These are phyloP conservation scores for Hystrix cristata DNA, from an alignment of 2,113 vertebrate species.

Conservation along the genomic window DNA sequence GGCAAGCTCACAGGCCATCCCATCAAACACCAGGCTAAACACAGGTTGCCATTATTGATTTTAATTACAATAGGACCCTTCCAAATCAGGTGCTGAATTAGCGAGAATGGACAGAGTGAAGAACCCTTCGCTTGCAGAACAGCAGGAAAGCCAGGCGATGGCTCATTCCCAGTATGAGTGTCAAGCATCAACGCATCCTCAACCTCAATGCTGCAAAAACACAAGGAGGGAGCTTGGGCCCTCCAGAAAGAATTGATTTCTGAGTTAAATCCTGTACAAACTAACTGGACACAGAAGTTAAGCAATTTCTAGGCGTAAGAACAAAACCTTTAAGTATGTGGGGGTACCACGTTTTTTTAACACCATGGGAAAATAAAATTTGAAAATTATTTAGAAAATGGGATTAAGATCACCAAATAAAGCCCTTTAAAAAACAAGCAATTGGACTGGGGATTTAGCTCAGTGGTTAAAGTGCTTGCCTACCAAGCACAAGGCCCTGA, in stretches of 20 bases:
- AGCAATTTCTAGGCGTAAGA: not conserved
- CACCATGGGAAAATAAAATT: not conserved
- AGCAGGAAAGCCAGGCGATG: not conserved
- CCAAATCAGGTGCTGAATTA: not conserved
- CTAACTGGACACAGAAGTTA: not conserved
- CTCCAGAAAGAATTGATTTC: not conserved
- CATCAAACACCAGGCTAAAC: not conserved
- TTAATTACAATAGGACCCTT: not conserved
- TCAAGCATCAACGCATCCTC: accelerated
- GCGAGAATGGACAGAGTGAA: not conserved
- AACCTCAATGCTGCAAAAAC: not conserved
- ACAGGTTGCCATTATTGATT: not conserved
- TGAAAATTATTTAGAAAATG: not conserved
- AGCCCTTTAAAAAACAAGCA: not conserved
- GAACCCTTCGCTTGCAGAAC: not conserved
- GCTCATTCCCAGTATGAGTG: not conserved
- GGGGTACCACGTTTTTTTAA: not conserved
- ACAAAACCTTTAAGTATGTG: not conserved
- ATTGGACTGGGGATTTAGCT: too few species aligned
- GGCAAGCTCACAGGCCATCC: not conserved
- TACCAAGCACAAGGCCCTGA: too few species aligned
- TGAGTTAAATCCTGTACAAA: not conserved
- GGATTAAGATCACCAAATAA: not conserved
- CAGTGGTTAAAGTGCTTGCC: too few species aligned
- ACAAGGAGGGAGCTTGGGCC: not conserved